phyloP scores from a whole-genome alignment of 2,797 vertebrate species.

The Scleropages formosus region DNA sequence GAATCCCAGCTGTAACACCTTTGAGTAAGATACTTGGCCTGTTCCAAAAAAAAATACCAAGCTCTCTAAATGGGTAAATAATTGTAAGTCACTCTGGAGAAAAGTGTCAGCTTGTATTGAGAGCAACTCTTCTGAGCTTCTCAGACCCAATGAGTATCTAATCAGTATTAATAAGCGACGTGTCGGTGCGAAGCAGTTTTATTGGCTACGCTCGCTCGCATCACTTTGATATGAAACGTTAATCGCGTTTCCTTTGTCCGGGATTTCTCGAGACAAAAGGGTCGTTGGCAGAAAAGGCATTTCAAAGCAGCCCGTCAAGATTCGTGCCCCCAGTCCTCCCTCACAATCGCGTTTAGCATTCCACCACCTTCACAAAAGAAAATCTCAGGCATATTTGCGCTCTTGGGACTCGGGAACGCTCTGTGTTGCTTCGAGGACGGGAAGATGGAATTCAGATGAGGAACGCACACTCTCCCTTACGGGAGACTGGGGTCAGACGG shows the following conservation, averaged over 20 bases:
- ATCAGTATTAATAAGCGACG: not conserved
- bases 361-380: slow-evolving; percentile 5
- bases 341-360: slow-evolving; percentile 11
- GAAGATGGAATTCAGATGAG: slow-evolving; percentile 18
- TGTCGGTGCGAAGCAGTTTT: not conserved
- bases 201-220: not conserved
- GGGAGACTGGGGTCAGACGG: not conserved
- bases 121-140: no score
- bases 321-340: not conserved
- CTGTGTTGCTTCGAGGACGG: not conserved
- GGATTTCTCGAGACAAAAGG: not conserved
- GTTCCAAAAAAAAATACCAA: no score
- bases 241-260: not conserved
- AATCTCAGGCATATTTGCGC: slow-evolving; percentile 15
- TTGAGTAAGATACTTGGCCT: no score
- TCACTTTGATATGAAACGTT: not conserved
- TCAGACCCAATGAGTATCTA: not conserved
- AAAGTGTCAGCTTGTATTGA: no score
- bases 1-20: no score
- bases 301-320: not conserved
- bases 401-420: not conserved
- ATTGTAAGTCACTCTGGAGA: no score
- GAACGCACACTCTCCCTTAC: not conserved
- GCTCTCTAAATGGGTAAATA: no score
- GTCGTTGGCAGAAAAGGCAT: not conserved